A percentile compares a stretch with the other conserved stretches of the same genome.
phyloP scores from a whole-genome alignment of 2,113 vertebrate species.

The Hypocryptadius cinnamomeus region DNA sequence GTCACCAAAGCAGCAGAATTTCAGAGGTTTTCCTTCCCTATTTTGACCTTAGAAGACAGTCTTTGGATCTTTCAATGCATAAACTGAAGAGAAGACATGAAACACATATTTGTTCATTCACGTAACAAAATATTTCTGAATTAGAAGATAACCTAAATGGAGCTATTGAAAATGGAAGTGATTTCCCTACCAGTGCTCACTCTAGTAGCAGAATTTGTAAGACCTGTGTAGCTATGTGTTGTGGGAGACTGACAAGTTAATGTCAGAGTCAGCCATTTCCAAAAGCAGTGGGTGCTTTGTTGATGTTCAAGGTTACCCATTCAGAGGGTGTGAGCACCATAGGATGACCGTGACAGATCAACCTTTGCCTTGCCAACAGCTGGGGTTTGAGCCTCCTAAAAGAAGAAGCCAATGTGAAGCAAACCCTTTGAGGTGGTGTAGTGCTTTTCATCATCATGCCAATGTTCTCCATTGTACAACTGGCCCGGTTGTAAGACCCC shows the following conservation, averaged over 20 bases:
- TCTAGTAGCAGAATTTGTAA: neutral
- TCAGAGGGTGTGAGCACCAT: neutral
- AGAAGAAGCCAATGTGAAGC: neutral
- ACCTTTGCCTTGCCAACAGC: neutral
- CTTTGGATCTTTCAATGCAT: neutral
- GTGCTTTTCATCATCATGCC: neutral
- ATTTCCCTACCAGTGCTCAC: neutral
- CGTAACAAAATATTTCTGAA: neutral
- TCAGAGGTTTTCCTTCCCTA: neutral
- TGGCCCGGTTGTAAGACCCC: neutral
- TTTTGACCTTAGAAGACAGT: neutral
- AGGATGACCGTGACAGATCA: neutral
- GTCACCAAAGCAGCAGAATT: neutral
- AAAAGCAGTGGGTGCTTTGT: neutral
- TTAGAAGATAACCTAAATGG: neutral
- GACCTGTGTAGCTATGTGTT: neutral
- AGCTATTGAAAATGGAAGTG: neutral
- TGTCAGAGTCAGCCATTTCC: neutral
- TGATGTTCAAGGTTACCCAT: neutral
- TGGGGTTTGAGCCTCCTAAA: neutral
- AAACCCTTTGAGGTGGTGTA: neutral
- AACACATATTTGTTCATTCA: neutral
- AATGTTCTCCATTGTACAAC: neutral
- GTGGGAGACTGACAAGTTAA: neutral
- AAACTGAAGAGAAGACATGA: neutral